These are phyloP conservation scores for Xiphophorus maculatus DNA, from an alignment of 2,113 vertebrate genomes.

Conservation along the genomic window DNA sequence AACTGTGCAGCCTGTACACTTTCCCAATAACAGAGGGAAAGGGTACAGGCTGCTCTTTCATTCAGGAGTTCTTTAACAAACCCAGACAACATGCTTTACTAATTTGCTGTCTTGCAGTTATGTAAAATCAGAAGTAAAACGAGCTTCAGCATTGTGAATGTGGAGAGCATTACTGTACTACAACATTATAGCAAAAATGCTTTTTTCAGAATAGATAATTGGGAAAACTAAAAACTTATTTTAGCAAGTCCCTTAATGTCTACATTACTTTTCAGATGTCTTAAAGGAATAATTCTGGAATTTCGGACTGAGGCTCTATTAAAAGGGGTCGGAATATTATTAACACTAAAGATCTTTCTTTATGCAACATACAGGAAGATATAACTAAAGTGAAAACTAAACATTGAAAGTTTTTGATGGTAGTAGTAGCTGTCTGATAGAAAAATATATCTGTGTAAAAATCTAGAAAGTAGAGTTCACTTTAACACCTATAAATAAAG, in stretches of 20 bases:
- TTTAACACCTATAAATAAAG: too few species aligned
- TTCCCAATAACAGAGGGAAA: neutral
- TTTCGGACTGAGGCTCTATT: neutral
- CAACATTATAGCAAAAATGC: too few species aligned
- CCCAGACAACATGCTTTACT: neutral
- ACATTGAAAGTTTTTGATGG: too few species aligned
- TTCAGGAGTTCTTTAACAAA: neutral
- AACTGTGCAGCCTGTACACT: neutral
- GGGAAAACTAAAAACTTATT: neutral
- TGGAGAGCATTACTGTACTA: neutral
- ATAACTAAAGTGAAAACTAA: too few species aligned
- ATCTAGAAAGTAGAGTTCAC: too few species aligned
- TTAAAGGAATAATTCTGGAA: neutral
- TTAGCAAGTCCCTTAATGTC: neutral
- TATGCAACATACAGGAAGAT: too few species aligned
- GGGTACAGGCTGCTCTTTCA: neutral
- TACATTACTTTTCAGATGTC: neutral
- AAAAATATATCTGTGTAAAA: too few species aligned
- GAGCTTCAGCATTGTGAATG: neutral
- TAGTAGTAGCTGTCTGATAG: too few species aligned
- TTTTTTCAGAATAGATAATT: neutral
- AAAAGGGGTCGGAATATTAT: neutral
- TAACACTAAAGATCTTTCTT: too few species aligned
- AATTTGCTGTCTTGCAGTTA: slow-evolving; percentile 5
- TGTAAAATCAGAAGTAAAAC: neutral